phyloP scores from a whole-genome alignment of 2,888 invertebrate genomes.

The Salticus scenicus region DNA sequence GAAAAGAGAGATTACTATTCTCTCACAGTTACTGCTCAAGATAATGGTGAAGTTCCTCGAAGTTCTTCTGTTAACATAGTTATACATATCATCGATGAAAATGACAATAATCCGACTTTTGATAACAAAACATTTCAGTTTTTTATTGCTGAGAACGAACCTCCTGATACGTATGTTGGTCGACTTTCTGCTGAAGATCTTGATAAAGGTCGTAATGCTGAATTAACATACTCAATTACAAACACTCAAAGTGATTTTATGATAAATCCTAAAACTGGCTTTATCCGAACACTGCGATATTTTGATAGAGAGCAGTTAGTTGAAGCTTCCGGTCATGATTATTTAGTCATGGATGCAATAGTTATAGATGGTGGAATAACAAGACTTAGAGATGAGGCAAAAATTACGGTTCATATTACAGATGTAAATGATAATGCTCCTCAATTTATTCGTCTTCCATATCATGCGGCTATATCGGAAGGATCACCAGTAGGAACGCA shows the following conservation, averaged over 20 bases:
- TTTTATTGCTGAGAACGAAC: slow-evolving; percentile 90
- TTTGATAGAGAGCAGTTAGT: slow-evolving; percentile 93
- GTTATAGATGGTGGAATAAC: slow-evolving; percentile 88
- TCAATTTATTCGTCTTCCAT: slow-evolving; percentile 87
- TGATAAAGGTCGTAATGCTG: slow-evolving; percentile 94
- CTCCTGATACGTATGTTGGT: slow-evolving; percentile 92
- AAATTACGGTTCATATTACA: slow-evolving; percentile 88
- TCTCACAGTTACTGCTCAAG: slow-evolving; percentile 87
- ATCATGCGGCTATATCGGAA: slow-evolving; percentile 92
- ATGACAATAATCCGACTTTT: slow-evolving; percentile 96
- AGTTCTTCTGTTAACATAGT: slow-evolving; percentile 90
- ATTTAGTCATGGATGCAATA: slow-evolving; percentile 87
- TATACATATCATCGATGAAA: slow-evolving; percentile 95
- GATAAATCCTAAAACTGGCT: slow-evolving; percentile 92
- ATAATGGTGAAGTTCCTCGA: slow-evolving; percentile 85
- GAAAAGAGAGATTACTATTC: slow-evolving; percentile 95
- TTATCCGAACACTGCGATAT: slow-evolving; percentile 87
- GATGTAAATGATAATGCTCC: slow-evolving; percentile 91
- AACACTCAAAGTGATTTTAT: slow-evolving; percentile 83
- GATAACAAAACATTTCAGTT: slow-evolving; percentile 92
- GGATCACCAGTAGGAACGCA: slow-evolving; percentile 87
- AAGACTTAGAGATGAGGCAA: slow-evolving; percentile 87
- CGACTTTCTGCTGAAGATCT: slow-evolving; percentile 91
- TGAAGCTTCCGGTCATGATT: slow-evolving; percentile 85
- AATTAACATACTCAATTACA: slow-evolving; percentile 84